Evolutionary conservation across 2,888 invertebrate genomes (phyloP), one percentile per base, ranked within the genome.

Genomic region (Metallyticus violacea): DNA sequence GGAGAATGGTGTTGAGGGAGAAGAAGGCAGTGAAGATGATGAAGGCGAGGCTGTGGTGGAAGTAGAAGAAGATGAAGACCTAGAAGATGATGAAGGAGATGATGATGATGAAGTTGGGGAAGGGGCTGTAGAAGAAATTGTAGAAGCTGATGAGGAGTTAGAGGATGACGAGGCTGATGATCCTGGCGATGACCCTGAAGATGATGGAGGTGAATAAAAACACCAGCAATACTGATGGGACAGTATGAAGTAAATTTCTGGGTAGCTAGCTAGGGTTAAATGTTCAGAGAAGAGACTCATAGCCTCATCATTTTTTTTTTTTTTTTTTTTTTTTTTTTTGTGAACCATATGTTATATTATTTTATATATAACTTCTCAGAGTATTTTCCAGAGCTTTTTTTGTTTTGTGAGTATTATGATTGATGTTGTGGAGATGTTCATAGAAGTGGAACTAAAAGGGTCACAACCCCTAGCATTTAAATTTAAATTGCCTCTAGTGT

Each of bases 1-100:
- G 87, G 95, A 96, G 90, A 95, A 95, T 90, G 95, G 95, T 25
- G 93, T 94, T 81, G 95, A 95, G 87, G 94, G 94, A 85, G 91
- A 91, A 26, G 92, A 91, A 15, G 92, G 92, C 30, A 91, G 88
- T 27, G 87, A 87, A 6, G 86, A 86, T 15, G 87, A 81, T 15
- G 88, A 86, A 6, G 88, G 86, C 30, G 80, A 86, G 26, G 86
- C 79, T 76, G 84, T 86, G 5, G 85, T 85, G 2, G 86, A 84
- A 26, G 87, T 86, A 26, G 87, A 87, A 27, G 86, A 84, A n/a
- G 86, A 85, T 27, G 88, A 87, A 79, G 88, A 86, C 7, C 76
- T 85, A n/a, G 87, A 87, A 1, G 87, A 82, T 79, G 88, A 84
- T 28, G 88, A 87, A 7, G 86, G 85, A 27, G 88, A 88, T 85